Conservation (phyloP, 2,888 invertebrate species). For the Philaethria dido region DNA sequence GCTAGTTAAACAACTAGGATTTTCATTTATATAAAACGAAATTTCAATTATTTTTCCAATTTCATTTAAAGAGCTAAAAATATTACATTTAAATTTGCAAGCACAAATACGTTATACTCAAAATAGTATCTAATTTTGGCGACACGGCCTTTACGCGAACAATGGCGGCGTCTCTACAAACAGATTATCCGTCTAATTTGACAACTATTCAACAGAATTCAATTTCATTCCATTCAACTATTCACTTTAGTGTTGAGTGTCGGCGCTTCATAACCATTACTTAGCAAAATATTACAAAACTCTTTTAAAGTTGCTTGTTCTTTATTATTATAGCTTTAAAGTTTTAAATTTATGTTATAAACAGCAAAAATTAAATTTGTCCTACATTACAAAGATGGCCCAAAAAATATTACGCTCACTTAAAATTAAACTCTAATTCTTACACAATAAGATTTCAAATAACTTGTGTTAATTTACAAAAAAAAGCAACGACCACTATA, state of each 20-base stretch:
- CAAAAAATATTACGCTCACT: not conserved
- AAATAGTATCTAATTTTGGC: constrained; percentile 55
- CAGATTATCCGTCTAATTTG: constrained; percentile 71
- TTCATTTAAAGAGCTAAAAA: not conserved
- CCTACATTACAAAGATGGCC: not conserved
- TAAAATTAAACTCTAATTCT: constrained; percentile 16
- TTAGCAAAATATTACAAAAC: not conserved
- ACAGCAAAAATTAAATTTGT: constrained; percentile 14
- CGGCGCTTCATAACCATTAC: constrained; percentile 51
- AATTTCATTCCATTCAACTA: constrained; percentile 43
- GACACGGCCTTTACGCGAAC: constrained; percentile 44
- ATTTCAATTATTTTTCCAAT: too few species aligned
- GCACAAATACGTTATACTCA: not conserved
- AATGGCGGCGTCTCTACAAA: constrained; percentile 57
- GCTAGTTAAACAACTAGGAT: too few species aligned
- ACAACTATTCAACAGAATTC: constrained; percentile 61
- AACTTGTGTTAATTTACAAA: not conserved
- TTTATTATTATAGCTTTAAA: constrained; percentile 9
- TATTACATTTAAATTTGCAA: not conserved
- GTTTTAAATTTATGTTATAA: not conserved
- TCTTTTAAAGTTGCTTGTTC: not conserved
- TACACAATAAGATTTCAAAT: constrained; percentile 15
- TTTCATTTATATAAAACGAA: too few species aligned
- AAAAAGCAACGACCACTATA: constrained; percentile 10
- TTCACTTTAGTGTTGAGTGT: constrained; percentile 65